Evolutionary conservation across 2,113 vertebrate genomes (phyloP), one percentile per base, ranked within the genome.

Genomic region (Opisthocomus hoazin): DNA sequence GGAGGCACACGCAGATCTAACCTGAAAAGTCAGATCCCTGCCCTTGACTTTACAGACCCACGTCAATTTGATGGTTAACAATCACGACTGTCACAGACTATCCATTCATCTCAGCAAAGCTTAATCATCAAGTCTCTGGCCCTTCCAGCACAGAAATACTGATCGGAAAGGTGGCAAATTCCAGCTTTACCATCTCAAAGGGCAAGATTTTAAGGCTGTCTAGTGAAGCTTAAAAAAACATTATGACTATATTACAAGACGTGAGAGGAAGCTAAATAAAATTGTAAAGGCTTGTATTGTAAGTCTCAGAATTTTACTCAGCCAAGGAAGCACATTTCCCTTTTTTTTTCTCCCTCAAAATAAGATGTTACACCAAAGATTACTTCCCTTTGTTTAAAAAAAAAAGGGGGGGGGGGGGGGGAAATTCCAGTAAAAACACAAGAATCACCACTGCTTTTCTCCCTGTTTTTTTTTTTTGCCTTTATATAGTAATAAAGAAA

Each of bases 321-420:
- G n/a, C 46, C 20, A 73, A 41, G 8, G 18, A 88, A 69, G 36
- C 5, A 36, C 10, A 15, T 22, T 50, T 36, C 10, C 17, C 24
- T 64, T 56, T 48, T 19, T 66, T 71, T 53, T 21, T 22, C 0
- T 36, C 16, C 11, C 43, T 27, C 23, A 11, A 46, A 74, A 5
- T 17, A 84, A 68, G 9, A 39, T 30, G 11, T 26, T 37, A 57
- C 7, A 68, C 32, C 14, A 41, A 73, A 80, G 13, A 21, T 36
- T 45, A 41, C 14, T 45, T 78, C 36, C 14, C 30, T 68, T 56
- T 19, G 13, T 30, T 6, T 12, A 32, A 29, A 48, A 70, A 45
- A 15, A 4, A 19, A 8, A 16, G 5, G 1, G 0, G 5, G 4
- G 1, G 3, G 1, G 3, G 2, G 8, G 3, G 1, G 2, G 10